Conservation (phyloP, 2,888 invertebrate species). For the Catotricha subobsoleta region DNA sequence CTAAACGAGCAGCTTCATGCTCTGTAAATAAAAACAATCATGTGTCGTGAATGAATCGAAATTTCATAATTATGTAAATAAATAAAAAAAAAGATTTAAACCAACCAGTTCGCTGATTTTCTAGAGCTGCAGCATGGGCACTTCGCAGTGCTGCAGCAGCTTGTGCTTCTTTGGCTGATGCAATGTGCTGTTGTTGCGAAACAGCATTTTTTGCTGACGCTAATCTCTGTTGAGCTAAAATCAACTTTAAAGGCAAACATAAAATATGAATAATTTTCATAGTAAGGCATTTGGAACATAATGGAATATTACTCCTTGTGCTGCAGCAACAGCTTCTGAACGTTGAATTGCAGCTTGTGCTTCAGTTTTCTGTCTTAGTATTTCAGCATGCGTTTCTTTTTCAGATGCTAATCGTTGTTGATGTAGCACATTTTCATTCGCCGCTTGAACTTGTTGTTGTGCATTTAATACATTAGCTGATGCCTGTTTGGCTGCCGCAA, state of each 20-base stretch:
- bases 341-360: constrained; percentile 48
- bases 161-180: constrained; percentile 51
- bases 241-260: too few relatives aligned
- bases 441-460: constrained; percentile 53
- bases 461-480: constrained; percentile 50
- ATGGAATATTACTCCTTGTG: constrained; percentile 43
- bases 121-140: constrained; percentile 49
- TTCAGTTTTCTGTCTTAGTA: constrained; percentile 43
- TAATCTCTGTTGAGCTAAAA: constrained; percentile 48
- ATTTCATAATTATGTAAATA: too few relatives aligned
- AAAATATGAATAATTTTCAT: too few relatives aligned
- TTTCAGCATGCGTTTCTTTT: constrained; percentile 52
- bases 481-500: constrained; percentile 57
- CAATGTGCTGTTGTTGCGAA: constrained; percentile 51
- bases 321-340: constrained; percentile 46
- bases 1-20: constrained; percentile 39
- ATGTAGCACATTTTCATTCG: constrained; percentile 50
- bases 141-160: constrained; percentile 55
- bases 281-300: too few relatives aligned
- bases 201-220: constrained; percentile 52
- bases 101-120: constrained; percentile 46
- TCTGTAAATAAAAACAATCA: constrained; percentile 29
- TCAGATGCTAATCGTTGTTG: constrained; percentile 55
- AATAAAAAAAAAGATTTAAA: too few relatives aligned
- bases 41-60: too few relatives aligned